Conservation (phyloP, 1,140 invertebrate species). For the Drosophila oshimai region DNA sequence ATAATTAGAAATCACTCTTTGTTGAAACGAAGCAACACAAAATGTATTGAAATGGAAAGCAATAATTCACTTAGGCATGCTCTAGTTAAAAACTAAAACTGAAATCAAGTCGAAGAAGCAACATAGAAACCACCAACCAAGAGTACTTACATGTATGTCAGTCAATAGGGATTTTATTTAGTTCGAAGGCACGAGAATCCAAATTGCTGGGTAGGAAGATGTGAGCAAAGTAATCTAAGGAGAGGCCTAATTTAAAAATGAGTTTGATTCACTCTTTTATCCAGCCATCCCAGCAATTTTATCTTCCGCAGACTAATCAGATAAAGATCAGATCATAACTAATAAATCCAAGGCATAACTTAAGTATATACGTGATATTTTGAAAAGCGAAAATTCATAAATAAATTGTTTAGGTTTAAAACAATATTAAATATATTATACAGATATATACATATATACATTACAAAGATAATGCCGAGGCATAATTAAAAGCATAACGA, state of each 20-base stretch:
- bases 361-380: slow-evolving; percentile 82
- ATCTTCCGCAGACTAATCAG: slow-evolving; percentile 48
- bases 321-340: slow-evolving; percentile 43
- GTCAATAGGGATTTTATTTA: slow-evolving; percentile 48
- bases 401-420: slow-evolving; percentile 79
- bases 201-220: slow-evolving; percentile 24
- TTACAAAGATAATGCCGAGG: slow-evolving; percentile 51
- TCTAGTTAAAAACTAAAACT: slow-evolving; percentile 68
- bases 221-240: neutral
- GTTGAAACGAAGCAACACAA: slow-evolving; percentile 27
- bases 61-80: slow-evolving; percentile 71
- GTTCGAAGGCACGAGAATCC: slow-evolving; percentile 1
- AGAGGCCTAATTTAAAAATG: slow-evolving; percentile 3
- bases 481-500: slow-evolving; percentile 58
- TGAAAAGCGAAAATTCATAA: slow-evolving; percentile 79
- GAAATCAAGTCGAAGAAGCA: slow-evolving; percentile 44
- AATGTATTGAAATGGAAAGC: slow-evolving; percentile 71
- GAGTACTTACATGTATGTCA: slow-evolving; percentile 42
- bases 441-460: slow-evolving; percentile 52
- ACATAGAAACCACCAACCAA: slow-evolving; percentile 55
- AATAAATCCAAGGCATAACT: slow-evolving; percentile 81
- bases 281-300: slow-evolving; percentile 51
- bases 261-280: slow-evolving; percentile 23
- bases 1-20: slow-evolving; percentile 69
- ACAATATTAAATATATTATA: slow-evolving; percentile 58